Conservation (phyloP, 2,113 vertebrate genomes). For the Myotis brandtii region DNA sequence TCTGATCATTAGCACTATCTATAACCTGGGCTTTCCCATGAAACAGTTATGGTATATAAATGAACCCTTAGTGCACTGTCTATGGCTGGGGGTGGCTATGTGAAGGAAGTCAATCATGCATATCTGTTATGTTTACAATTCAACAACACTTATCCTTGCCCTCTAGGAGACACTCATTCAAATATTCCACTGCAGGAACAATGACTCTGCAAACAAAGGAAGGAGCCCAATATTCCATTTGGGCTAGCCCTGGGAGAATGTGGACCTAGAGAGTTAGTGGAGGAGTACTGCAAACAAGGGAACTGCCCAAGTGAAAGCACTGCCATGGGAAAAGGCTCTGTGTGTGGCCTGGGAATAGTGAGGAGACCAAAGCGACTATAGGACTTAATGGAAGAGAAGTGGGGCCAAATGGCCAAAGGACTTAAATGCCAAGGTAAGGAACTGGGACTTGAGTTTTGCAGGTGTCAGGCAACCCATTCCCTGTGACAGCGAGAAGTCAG, state of each 20-base stretch:
- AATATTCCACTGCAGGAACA: slow-evolving; percentile 12
- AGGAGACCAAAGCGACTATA: neutral
- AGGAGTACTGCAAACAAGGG: neutral
- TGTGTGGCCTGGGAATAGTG: neutral
- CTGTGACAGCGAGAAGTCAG: neutral
- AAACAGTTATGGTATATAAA: neutral
- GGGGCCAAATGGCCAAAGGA: neutral
- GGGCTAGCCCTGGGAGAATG: neutral
- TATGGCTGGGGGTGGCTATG: neutral
- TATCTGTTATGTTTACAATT: slow-evolving; percentile 12
- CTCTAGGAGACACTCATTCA: neutral
- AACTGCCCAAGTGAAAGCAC: neutral
- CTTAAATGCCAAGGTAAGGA: neutral
- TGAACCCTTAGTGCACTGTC: neutral
- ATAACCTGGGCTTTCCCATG: neutral
- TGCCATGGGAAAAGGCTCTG: neutral
- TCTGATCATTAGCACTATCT: neutral
- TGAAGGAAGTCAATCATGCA: neutral
- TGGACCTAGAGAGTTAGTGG: neutral
- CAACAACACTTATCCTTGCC: neutral
- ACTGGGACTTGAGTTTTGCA: slow-evolving; percentile 18
- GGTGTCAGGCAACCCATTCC: neutral
- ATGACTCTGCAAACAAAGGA: neutral
- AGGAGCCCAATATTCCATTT: neutral
- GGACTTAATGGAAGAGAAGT: neutral